A percentile compares a stretch with the other conserved stretches of the same genome.
phyloP scores from a whole-genome alignment of 2,797 vertebrate genomes.

The Siniperca scherzeri region DNA sequence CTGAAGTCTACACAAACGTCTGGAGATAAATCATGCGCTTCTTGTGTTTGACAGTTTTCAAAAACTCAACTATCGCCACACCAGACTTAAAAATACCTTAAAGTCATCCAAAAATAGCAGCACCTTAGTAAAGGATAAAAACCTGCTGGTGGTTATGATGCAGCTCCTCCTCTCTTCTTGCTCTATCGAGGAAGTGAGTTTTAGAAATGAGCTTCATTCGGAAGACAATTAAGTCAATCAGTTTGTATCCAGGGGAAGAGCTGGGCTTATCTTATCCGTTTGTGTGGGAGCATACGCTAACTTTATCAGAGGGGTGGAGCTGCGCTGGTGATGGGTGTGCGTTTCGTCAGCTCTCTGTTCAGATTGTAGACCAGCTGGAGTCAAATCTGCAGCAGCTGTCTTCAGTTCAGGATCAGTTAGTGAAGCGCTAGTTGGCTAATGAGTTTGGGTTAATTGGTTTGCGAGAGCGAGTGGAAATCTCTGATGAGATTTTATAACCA shows the following conservation, averaged over 20 bases:
- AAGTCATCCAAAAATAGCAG: not conserved
- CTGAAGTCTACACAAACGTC: not conserved
- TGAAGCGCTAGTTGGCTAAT: constrained; percentile 17
- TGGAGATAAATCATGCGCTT: not conserved
- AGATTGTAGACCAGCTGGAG: constrained; percentile 17
- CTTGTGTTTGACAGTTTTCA: not conserved
- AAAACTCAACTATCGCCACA: not conserved
- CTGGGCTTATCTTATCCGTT: constrained; percentile 21
- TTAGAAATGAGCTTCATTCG: constrained; percentile 14
- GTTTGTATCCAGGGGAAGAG: constrained; percentile 11
- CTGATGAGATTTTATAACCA: constrained; percentile 28
- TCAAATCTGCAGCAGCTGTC: constrained; percentile 18
- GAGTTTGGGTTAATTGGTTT: constrained; percentile 56
- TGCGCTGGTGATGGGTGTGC: not conserved
- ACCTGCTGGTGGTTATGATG: too few relatives aligned
- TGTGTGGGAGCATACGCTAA: not conserved
- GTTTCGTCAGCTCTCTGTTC: constrained; percentile 22
- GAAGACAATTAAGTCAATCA: constrained; percentile 11
- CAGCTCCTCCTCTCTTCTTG: not conserved
- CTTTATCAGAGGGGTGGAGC: constrained; percentile 40
- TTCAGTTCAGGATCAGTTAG: not conserved
- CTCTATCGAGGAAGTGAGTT: not conserved
- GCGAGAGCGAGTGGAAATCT: constrained; percentile 33
- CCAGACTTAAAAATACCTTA: not conserved
- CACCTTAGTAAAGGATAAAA: too few relatives aligned